phyloP scores from a whole-genome alignment of 2,888 invertebrate species.

The Caenorhabditis angaria region DNA sequence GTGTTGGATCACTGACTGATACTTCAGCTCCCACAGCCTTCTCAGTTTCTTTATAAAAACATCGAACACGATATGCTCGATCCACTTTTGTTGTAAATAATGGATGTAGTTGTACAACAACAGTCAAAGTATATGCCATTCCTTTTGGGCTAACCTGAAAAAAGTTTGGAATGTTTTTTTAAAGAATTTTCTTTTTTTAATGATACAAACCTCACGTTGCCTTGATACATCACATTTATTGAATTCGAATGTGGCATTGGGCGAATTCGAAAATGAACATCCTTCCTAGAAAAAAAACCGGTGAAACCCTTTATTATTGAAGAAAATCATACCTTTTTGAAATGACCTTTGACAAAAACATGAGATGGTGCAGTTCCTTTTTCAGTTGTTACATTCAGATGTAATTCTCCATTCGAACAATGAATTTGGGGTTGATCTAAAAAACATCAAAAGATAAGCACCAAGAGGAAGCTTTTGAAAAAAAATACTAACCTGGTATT shows the following conservation, averaged over 20 bases:
- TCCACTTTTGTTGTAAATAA: constrained; percentile 68
- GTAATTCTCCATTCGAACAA: constrained; percentile 9
- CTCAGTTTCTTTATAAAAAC: constrained; percentile 68
- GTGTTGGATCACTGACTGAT: constrained; percentile 62
- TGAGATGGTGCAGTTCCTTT: constrained; percentile 58
- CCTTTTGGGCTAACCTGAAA: constrained; percentile 66
- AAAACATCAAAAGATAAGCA: too few species aligned
- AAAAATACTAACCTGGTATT: background rate
- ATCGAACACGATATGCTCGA: constrained; percentile 68
- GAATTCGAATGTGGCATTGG: constrained; percentile 64
- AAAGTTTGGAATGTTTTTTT: background rate
- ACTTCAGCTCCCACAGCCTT: constrained; percentile 60
- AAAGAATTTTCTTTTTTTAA: background rate
- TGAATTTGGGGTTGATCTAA: background rate
- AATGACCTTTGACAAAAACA: constrained; percentile 69
- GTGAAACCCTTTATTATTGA: constrained; percentile 25
- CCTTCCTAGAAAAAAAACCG: constrained; percentile 47
- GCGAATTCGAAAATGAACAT: constrained; percentile 57
- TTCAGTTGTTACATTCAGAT: constrained; percentile 53
- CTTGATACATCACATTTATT: constrained; percentile 66
- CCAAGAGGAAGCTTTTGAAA: too few species aligned
- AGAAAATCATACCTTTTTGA: constrained; percentile 43
- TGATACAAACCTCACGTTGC: constrained; percentile 63
- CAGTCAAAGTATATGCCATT: constrained; percentile 68
- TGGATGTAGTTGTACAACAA: constrained; percentile 71